Base-by-base conservation (phyloP, 2,888 invertebrate genomes). In the Cerceris rybyensis region DNA sequence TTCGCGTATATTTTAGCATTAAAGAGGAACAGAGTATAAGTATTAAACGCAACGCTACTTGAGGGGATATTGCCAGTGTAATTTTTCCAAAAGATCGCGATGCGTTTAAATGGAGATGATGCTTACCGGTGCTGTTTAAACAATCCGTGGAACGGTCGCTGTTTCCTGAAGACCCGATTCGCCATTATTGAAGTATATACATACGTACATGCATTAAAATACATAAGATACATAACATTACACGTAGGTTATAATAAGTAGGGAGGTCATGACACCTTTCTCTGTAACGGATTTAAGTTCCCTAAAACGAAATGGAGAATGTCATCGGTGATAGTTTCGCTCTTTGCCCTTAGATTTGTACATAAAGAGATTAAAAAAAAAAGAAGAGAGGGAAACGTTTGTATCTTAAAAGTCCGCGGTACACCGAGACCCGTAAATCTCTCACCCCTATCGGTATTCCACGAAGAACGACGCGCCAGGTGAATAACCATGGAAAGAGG, bases 221-320 rank as follows among this genome's bases (percentile, higher is more conserved):
- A 76, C 59, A 64, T 76, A 72, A 63, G 63, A 28, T 28, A 28
- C 28, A 28, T 28, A 28, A 28, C 28, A 28, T 28, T 58, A 78
- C 78, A 75, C 57, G 68, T 84, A 81, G 73, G 50, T 52, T 77
- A 73, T 71, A 68, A 69, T 66, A 52, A 28, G 60, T 75, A 81
- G 83, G 70, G 80, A 85, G 85, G 81, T 83, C 84, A 81, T 80
- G 84, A 81, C 80, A 74, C 87, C 85, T 86, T 82, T 85, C 77
- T 78, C 11, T 54, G 73, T 69, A 28, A 81, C 81, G 82, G 74
- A 86, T 78, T 83, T 82, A 75, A 70, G 81, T 85, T 87, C 79
- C 82, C 79, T n/a, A 61, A 66, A 57, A 11, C 69, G 66, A 65
- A 80, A 70, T 39, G 14, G 49, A 64, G 57, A 73, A 55, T 67